Conservation (phyloP, 30 jellyfish, hydroid and myxozoan species). For the Cassiopea xamachana region DNA sequence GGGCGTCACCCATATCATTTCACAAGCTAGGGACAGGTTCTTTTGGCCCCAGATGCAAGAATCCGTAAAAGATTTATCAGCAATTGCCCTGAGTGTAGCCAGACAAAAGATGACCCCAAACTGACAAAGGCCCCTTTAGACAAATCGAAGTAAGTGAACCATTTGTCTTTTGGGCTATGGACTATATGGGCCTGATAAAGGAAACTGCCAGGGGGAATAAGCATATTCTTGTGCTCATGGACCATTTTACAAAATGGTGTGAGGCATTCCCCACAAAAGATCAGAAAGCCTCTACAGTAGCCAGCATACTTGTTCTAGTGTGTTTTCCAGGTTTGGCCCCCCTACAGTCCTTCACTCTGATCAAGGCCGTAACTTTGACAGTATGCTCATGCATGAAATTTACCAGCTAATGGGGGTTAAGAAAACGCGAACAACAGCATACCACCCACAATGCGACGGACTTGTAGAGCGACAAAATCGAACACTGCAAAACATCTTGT, state of each 20-base stretch:
- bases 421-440: slow-evolving; percentile 25
- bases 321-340: slow-evolving; percentile 48
- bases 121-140: not conserved
- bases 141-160: slow-evolving; percentile 23
- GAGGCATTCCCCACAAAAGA: slow-evolving; percentile 20
- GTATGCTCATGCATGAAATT: slow-evolving; percentile 31
- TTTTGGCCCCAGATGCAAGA: slow-evolving; percentile 28
- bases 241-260: slow-evolving; percentile 48
- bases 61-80: slow-evolving; percentile 44
- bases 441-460: slow-evolving; percentile 35
- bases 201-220: slow-evolving; percentile 11
- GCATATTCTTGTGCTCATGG: slow-evolving; percentile 15
- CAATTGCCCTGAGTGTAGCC: slow-evolving; percentile 68
- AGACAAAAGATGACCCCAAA: slow-evolving; percentile 31
- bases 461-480: slow-evolving; percentile 41
- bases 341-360: slow-evolving; percentile 53
- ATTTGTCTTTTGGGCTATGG: slow-evolving; percentile 58
- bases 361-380: slow-evolving; percentile 30
- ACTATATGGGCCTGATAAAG: slow-evolving; percentile 47
- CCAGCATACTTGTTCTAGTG: slow-evolving; percentile 6
- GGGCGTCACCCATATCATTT: not conserved
- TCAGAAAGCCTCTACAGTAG: slow-evolving; percentile 47
- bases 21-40: not conserved
- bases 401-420: slow-evolving; percentile 18
- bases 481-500: not conserved